These are phyloP conservation scores for Halictus rubicundus DNA, from an alignment of 1,140 invertebrate genomes.

Conservation along the genomic window DNA sequence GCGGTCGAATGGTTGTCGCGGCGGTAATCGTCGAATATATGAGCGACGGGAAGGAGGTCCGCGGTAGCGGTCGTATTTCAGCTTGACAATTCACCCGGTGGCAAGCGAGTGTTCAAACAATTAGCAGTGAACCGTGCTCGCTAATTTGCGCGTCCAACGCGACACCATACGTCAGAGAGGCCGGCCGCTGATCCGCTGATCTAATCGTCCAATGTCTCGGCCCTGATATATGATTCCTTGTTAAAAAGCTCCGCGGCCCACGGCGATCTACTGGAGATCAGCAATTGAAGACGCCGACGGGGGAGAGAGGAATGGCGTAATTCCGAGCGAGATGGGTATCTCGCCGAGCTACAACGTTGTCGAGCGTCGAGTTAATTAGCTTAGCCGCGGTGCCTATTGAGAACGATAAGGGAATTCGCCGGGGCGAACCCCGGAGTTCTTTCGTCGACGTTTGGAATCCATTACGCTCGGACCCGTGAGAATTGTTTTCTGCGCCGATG, in stretches of 20 bases:
- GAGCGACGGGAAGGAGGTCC: not conserved
- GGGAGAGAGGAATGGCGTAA: not conserved
- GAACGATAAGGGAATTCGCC: not conserved
- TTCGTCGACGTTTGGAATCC: not conserved
- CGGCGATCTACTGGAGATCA: not conserved
- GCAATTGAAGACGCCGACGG: too few relatives aligned
- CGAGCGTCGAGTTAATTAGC: constrained; percentile 7
- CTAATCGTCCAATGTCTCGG: not conserved
- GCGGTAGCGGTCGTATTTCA: constrained; percentile 39
- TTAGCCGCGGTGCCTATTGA: not conserved
- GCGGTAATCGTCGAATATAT: constrained; percentile 9
- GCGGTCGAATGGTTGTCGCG: not conserved
- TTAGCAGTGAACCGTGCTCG: constrained; percentile 33
- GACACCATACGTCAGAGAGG: not conserved
- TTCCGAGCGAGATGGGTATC: not conserved
- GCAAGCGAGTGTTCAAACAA: constrained; percentile 53
- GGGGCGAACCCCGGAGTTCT: not conserved
- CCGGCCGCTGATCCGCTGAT: not conserved
- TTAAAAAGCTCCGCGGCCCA: not conserved
- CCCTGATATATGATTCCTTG: too few relatives aligned
- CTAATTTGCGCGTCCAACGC: constrained; percentile 28
- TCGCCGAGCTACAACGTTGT: not conserved
- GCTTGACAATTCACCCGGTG: constrained; percentile 9
- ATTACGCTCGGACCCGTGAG: not conserved
- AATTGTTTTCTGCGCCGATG: not conserved